Evolutionary conservation across 2,797 vertebrate species (phyloP), one percentile per base, ranked within the genome.

Genomic region (Danionella dracula): DNA sequence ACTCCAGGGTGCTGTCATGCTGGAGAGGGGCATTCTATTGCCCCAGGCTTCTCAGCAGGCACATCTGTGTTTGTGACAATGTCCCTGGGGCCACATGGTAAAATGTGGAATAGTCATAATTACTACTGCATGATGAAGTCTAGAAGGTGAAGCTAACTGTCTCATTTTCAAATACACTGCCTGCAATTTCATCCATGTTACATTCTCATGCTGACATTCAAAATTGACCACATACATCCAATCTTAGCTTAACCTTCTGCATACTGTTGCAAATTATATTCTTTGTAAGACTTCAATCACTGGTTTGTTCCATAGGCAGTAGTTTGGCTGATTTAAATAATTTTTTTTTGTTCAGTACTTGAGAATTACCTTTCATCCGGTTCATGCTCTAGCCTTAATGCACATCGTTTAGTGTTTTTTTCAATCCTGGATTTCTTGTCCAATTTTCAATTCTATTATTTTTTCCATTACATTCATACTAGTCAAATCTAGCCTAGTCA

Each of bases 51-150:
- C 78, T 75, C 83, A 79, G 79, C 75, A 55, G 78, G 78, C 79
- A 78, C 88, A 89, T 87, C 86, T 89, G 88, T 34, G 78, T 73
- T 54, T 12, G 55, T 76, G 76, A 79, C 74, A 74, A 79, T 77
- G 71, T 64, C 74, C 66, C 74, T 69, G 41, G 2, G 55, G 78
- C 76, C 70, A 69, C 15, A 68, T 11, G 15, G 63, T 71, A 77
- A 66, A 75, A 68, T 75, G 73, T 79, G 78, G 71, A 59, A 58
- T 74, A 64, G 42, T 81, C 76, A 80, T 74, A 82, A 84, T 84
- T 71, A 72, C 67, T 64, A 61, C 58, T 57, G 53, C 53, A 63
- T 60, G 48, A 54, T 21, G n/a, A 38, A 37, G 71, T 73, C 70
- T 76, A 73, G 70, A 62, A 66, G 53, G 19, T 23, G 40, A 50